Base-by-base conservation (phyloP, 35 echinoderm and acorn worm genomes). In the Lytechinus variegatus region DNA sequence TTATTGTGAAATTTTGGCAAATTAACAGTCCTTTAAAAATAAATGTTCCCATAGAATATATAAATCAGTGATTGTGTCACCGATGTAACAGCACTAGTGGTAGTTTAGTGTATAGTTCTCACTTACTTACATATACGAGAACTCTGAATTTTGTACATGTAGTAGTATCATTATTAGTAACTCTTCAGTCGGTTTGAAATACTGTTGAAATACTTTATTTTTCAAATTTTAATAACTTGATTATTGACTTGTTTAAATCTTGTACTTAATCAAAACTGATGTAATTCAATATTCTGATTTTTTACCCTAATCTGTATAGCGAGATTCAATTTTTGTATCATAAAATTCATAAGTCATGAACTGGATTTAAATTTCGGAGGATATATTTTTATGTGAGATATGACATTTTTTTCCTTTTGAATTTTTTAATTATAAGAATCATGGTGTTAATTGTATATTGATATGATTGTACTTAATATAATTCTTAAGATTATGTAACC, bases 331-430 rank as follows among this genome's bases (percentile, higher is more conserved):
- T 90, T 90, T 90, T 90, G 28, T 90, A 90, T 90, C 10, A 52
- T 90, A 28, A 90, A 52, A 90, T 90, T 54, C 88, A 54, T 52
- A 54, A 51, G 88, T 90, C 52, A 90, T 54, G 52, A 90, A 90
- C 52, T 90, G 28, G 88, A 90, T 54, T 52, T 44, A 90, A 54
- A 90, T 90, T 90, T 90, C 52, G 66, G 88, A 90, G 88, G 88
- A 90, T 90, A 90, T 90, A 90, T 90, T 90, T 90, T 90, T 90
- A 79, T 90, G 88, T 90, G 88, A 90, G 88, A 90, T 52, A 90
- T 90, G 88, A 90, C 52, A 44, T 90, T 90, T 90, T 90, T 90
- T 88, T 88, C 87, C 9, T 90, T 90, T 90, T 54, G n/a, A 90
- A 33, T 28, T 90, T 90, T 90, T 90, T 52, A 90, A 90, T 53